Percentiles rank a stretch among this genome's conserved stretches.
Evolutionary conservation across 2,888 invertebrate genomes (phyloP).

Genomic region (Thereva nobilitata): DNA sequence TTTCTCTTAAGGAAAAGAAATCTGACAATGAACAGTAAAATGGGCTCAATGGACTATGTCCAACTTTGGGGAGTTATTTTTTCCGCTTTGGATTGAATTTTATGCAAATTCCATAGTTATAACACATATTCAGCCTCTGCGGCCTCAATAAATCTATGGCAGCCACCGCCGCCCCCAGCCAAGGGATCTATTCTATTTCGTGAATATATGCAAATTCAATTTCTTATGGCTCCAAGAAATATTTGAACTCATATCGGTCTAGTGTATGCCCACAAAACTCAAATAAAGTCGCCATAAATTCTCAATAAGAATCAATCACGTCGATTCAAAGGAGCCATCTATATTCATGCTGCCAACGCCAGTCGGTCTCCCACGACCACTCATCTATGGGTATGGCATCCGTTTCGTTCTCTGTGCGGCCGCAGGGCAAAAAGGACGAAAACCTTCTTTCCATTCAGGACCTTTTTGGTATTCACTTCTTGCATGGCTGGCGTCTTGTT

Average conservation of each 20-base stretch:
- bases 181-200: conserved; percentile 21
- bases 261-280: conserved; percentile 39
- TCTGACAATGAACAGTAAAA: conserved; percentile 9
- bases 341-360: conserved; percentile 51
- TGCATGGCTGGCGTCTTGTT: conserved; percentile 26
- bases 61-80: conserved; percentile 27
- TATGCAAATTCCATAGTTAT: conserved; percentile 19
- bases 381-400: conserved; percentile 15
- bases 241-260: conserved; percentile 37
- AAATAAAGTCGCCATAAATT: conserved; percentile 46
- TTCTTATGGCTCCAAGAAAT: conserved; percentile 39
- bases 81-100: conserved; percentile 15
- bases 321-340: conserved; percentile 54
- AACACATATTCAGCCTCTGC: conserved; percentile 7
- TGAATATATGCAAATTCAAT: conserved; percentile 35
- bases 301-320: conserved; percentile 55
- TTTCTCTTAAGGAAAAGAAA: conserved; percentile 4
- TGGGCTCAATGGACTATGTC: conserved; percentile 33
- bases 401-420: conserved; percentile 11
- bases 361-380: conserved; percentile 30
- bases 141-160: background rate
- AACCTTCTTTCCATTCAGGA: background rate
- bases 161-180: background rate
- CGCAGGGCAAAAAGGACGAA: conserved; percentile 17
- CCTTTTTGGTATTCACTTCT: conserved; percentile 14